Conservation (phyloP, 1,140 invertebrate genomes). For the Rhizoglyphus robini region DNA sequence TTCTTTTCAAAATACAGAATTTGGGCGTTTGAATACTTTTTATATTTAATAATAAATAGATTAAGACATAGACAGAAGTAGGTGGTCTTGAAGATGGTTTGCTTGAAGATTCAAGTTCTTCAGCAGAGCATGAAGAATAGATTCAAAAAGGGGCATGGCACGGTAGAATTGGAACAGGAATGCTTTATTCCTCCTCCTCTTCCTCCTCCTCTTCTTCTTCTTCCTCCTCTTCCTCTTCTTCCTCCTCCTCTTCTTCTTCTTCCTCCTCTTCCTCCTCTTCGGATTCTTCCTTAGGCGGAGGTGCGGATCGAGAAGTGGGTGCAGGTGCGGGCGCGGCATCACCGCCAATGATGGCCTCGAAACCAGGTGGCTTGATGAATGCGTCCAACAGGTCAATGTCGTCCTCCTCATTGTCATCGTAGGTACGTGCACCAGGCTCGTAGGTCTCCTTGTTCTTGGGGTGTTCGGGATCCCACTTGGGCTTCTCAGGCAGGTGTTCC, state of each 20-base stretch:
- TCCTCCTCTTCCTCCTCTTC: conserved; percentile 23
- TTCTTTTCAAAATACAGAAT: no score
- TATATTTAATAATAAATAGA: no score
- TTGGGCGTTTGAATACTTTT: no score
- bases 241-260: conserved; percentile 23
- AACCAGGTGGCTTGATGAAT: conserved; percentile 18
- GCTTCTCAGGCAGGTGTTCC: conserved; percentile 20
- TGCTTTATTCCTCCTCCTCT: neutral
- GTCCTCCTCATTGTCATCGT: conserved; percentile 22
- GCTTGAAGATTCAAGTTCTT: no score
- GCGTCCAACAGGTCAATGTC: conserved; percentile 21
- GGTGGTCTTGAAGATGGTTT: no score
- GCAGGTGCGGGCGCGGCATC: neutral
- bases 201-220: conserved; percentile 20
- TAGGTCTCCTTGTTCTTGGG: conserved; percentile 28
- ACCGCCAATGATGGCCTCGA: neutral
- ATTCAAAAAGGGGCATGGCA: no score
- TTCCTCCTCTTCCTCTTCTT: conserved; percentile 22
- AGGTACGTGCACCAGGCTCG: conserved; percentile 22
- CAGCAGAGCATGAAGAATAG: no score
- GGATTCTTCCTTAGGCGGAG: conserved; percentile 9
- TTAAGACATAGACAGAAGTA: no score
- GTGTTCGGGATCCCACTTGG: conserved; percentile 27
- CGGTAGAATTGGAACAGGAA: no score
- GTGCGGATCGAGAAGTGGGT: neutral